Percentiles rank a stretch among this genome's conserved stretches.
Conservation (phyloP, 2,888 invertebrate genomes). For the Cataglyphis albicans region DNA sequence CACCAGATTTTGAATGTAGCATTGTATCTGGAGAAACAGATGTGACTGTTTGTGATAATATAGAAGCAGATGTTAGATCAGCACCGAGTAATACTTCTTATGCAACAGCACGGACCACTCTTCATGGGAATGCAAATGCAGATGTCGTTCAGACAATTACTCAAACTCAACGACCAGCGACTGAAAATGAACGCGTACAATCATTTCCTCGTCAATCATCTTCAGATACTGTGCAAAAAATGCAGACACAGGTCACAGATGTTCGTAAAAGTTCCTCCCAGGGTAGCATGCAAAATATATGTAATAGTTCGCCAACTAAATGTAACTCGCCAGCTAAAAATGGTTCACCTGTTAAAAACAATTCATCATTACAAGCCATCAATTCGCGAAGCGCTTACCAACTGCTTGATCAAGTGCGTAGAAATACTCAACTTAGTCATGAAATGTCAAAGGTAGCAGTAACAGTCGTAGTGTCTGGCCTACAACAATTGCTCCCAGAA, state of each 20-base stretch:
- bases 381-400: slow-evolving; percentile 89
- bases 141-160: slow-evolving; percentile 53
- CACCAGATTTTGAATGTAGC: slow-evolving; percentile 82
- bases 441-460: slow-evolving; percentile 95
- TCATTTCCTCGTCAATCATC: slow-evolving; percentile 77
- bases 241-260: slow-evolving; percentile 64
- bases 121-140: slow-evolving; percentile 59
- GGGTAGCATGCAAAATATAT: slow-evolving; percentile 73
- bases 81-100: slow-evolving; percentile 76
- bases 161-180: slow-evolving; percentile 39
- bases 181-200: slow-evolving; percentile 69
- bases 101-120: slow-evolving; percentile 73
- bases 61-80: slow-evolving; percentile 71
- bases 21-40: slow-evolving; percentile 77
- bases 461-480: slow-evolving; percentile 90
- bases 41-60: slow-evolving; percentile 64
- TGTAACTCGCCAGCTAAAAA: slow-evolving; percentile 77
- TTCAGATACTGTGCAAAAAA: slow-evolving; percentile 77
- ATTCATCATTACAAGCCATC: slow-evolving; percentile 79
- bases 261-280: slow-evolving; percentile 78
- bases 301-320: slow-evolving; percentile 79
- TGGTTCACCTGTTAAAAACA: slow-evolving; percentile 80
- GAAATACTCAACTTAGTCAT: slow-evolving; percentile 94
- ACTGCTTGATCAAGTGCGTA: slow-evolving; percentile 92
- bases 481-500: slow-evolving; percentile 88